Base-by-base conservation (phyloP, 2,797 vertebrate species). In the Astyanax mexicanus region DNA sequence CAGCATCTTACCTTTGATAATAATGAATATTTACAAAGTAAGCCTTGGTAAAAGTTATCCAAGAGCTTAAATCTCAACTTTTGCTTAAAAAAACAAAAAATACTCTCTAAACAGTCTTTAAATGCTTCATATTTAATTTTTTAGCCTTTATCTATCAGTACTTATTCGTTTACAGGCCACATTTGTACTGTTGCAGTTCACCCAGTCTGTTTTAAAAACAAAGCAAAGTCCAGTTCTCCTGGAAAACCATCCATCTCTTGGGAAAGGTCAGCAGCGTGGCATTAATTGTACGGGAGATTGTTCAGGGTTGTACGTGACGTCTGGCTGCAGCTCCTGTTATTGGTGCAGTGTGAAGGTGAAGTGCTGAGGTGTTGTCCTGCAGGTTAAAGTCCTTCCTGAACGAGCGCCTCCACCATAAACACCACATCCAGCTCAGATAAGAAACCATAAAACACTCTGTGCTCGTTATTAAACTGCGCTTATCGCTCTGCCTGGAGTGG, bases 301-400 rank as follows among this genome's bases (percentile, higher is more conserved):
- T 29, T 27, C 49, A 49, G 17, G 23, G 60, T 15, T 23, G 42
- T 76, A 61, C 52, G 45, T 51, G 74, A 25, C 19, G 4, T 11
- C 61, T 71, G 69, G 57, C 35, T 45, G 37, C 25, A n/a, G 23
- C 12, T 17, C 38, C 35, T 68, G 35, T 23, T 47, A 7, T 3
- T 23, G 49, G 49, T 1, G 21, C 10, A 11, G 9, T 23, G 37
- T 57, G 21, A 42, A 69, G 71, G 71, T 75, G 75, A 61, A 52
- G 27, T 57, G 69, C 29, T 57, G 52, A 71, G 60, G 61, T 29
- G 42, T 67, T 72, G 54, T 79, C 69, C 73, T 42, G 35, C 47
- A 60, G 67, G 82, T 73, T 47, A 83, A 81, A 77, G 76, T 81
- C 73, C 49, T 29, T 47, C 40, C 69, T 73, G 58, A 55, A 32